phyloP scores from a whole-genome alignment of 2,113 vertebrate genomes.

The Empidonax traillii region DNA sequence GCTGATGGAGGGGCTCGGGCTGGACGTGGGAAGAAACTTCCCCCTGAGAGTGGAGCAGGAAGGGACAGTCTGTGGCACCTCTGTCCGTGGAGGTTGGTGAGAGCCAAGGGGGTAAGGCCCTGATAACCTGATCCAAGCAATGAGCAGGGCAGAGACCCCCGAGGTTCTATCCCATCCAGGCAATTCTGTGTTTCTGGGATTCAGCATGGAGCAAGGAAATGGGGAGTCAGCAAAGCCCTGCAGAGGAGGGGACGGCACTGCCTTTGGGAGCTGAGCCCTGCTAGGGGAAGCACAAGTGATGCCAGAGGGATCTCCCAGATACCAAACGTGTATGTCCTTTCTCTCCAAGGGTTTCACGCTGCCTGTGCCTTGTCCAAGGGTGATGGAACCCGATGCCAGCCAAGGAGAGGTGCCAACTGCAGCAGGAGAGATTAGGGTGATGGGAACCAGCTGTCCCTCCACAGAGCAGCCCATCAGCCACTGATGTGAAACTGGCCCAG shows the following conservation, averaged over 20 bases:
- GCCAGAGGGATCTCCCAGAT: accelerated
- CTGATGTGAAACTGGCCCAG: too few relatives aligned
- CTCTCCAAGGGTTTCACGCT: accelerated
- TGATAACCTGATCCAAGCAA: neutral
- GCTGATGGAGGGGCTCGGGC: neutral
- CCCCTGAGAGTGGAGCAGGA: accelerated
- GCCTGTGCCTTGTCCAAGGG: neutral
- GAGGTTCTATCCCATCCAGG: neutral
- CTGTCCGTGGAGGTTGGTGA: neutral
- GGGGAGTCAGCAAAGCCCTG: neutral
- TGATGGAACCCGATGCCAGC: accelerated
- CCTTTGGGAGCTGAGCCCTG: neutral
- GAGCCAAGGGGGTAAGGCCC: neutral
- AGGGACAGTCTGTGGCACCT: neutral
- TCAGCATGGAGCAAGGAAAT: neutral
- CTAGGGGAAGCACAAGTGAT: neutral
- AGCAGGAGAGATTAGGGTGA: neutral
- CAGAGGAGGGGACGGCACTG: neutral
- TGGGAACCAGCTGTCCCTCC: neutral
- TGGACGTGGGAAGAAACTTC: neutral
- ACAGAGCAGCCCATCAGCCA: neutral
- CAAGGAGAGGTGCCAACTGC: accelerated
- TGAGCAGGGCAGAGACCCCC: neutral
- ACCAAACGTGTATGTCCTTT: accelerated
- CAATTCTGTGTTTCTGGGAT: too few relatives aligned